Conservation (phyloP, 2,888 invertebrate species). For the Gortyna flavago region DNA sequence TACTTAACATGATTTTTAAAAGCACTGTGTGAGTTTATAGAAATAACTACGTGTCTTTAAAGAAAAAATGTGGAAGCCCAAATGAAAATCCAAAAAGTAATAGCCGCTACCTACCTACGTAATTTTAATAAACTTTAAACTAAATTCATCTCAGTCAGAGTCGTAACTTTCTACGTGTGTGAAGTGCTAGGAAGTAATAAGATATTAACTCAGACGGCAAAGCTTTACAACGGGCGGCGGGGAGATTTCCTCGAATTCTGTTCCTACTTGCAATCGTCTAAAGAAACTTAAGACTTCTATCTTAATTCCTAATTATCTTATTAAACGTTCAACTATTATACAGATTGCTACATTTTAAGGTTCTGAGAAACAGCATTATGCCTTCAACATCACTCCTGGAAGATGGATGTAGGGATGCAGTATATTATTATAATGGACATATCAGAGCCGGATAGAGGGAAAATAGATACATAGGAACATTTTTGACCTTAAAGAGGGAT, state of each 20-base stretch:
- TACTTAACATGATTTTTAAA: not conserved
- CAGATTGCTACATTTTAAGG: not conserved
- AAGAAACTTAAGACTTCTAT: slow-evolving; percentile 30
- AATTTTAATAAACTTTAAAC: slow-evolving; percentile 31
- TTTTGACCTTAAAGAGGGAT: not conserved
- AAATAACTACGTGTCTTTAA: not conserved
- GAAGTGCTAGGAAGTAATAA: slow-evolving; percentile 54
- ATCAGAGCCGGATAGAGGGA: not conserved
- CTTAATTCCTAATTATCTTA: slow-evolving; percentile 11
- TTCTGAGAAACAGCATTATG: not conserved
- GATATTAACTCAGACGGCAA: slow-evolving; percentile 50
- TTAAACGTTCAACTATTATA: not conserved
- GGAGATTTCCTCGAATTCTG: slow-evolving; percentile 32
- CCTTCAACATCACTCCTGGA: not conserved
- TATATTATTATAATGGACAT: not conserved
- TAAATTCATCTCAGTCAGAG: slow-evolving; percentile 17
- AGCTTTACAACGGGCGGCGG: slow-evolving; percentile 27
- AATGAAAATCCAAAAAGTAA: not conserved
- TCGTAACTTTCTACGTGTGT: slow-evolving; percentile 45
- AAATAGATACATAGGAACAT: not conserved
- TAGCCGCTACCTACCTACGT: not conserved
- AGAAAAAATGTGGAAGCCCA: not conserved
- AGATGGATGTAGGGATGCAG: not conserved
- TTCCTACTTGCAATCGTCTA: slow-evolving; percentile 11
- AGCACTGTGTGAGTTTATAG: not conserved